A percentile compares a stretch with the other conserved stretches of the same genome.
phyloP scores from a whole-genome alignment of 1,140 invertebrate species.

The Drosophila parabipectinata region DNA sequence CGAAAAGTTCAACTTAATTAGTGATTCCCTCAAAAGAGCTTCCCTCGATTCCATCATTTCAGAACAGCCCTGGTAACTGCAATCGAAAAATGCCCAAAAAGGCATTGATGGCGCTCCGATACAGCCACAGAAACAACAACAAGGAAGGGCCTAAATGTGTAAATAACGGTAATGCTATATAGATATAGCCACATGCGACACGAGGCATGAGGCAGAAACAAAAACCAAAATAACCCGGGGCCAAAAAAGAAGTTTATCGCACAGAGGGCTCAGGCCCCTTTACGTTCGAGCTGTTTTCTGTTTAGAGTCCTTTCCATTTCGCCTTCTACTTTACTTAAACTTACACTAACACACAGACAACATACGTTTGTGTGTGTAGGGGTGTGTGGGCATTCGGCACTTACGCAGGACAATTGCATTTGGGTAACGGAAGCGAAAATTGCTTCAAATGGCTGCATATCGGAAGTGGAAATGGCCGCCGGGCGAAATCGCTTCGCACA shows the following conservation, averaged over 20 bases:
- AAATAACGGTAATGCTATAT: slow-evolving; percentile 57
- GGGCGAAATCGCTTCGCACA: slow-evolving; percentile 48
- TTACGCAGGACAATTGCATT: slow-evolving; percentile 66
- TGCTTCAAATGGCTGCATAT: slow-evolving; percentile 66
- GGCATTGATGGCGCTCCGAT: slow-evolving; percentile 38
- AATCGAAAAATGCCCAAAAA: slow-evolving; percentile 34
- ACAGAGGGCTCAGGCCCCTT: not conserved
- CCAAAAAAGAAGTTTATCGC: slow-evolving; percentile 28
- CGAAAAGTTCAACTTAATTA: slow-evolving; percentile 73
- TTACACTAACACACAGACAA: not conserved
- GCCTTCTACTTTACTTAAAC: slow-evolving; percentile 46
- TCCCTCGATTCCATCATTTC: slow-evolving; percentile 9
- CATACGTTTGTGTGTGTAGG: not conserved
- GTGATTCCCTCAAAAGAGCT: slow-evolving; percentile 32
- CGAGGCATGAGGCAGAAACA: slow-evolving; percentile 25
- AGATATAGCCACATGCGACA: not conserved
- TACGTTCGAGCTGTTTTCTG: slow-evolving; percentile 11
- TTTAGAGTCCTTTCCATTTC: slow-evolving; percentile 3
- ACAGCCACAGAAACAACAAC: not conserved
- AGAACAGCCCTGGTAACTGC: slow-evolving; percentile 10
- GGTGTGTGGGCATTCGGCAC: slow-evolving; percentile 27
- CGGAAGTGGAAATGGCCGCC: slow-evolving; percentile 61
- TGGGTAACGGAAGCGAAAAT: slow-evolving; percentile 67
- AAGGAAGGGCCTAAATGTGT: slow-evolving; percentile 33
- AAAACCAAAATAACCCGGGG: slow-evolving; percentile 2